phyloP scores from a whole-genome alignment of 1,140 invertebrate species.

The Streblospio benedicti region DNA sequence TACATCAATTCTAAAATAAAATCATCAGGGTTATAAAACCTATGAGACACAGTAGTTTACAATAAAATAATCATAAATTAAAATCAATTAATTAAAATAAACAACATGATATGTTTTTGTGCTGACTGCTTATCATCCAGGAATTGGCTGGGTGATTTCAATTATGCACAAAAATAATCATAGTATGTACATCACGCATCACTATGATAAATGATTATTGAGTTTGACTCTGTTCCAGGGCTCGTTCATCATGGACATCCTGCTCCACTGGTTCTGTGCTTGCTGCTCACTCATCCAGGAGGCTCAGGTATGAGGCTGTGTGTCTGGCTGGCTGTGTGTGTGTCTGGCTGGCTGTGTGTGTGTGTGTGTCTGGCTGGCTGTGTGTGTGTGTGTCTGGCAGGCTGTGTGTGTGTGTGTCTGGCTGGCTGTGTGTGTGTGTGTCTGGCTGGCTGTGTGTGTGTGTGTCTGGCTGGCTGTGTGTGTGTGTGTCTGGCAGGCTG shows the following conservation, averaged over 20 bases:
- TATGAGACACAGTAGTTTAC: too few species aligned
- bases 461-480: neutral
- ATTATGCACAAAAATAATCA: too few species aligned
- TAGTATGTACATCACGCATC: too few species aligned
- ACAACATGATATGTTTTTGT: too few species aligned
- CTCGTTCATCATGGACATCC: conserved; percentile 21
- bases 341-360: neutral
- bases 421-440: neutral
- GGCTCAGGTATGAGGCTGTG: conserved; percentile 23
- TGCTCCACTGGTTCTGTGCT: conserved; percentile 25
- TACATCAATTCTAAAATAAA: too few species aligned
- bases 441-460: neutral
- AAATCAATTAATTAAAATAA: too few species aligned
- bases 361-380: neutral
- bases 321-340: neutral
- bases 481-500: neutral
- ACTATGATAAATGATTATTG: too few species aligned
- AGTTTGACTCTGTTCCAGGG: too few species aligned
- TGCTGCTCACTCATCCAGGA: conserved; percentile 30
- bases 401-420: neutral
- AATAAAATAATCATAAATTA: too few species aligned
- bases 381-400: neutral
- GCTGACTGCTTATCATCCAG: too few species aligned
- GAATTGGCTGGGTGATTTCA: too few species aligned
- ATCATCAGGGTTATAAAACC: too few species aligned